Conservation (phyloP, 2,888 invertebrate genomes). For the Muschampia plurimacula region DNA sequence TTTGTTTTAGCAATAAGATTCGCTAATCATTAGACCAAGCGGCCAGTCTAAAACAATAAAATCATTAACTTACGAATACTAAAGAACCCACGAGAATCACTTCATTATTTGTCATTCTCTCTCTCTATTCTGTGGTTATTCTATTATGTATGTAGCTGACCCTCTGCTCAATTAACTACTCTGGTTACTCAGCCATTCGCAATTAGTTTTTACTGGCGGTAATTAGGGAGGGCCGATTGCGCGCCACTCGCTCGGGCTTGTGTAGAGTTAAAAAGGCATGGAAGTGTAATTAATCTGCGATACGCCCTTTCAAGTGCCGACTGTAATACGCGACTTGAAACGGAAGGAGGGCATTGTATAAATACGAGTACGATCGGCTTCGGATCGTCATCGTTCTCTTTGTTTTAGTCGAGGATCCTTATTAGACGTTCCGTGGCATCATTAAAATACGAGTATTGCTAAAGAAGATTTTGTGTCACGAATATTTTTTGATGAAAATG, state of each 20-base stretch:
- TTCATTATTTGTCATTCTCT: no score
- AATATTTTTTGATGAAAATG: background rate
- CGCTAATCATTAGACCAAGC: no score
- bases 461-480: constrained; percentile 1
- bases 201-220: constrained; percentile 80
- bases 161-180: constrained; percentile 1
- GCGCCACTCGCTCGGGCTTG: constrained; percentile 58
- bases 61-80: no score
- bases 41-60: no score
- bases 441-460: constrained; percentile 10
- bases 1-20: no score
- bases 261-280: constrained; percentile 51
- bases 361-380: constrained; percentile 22
- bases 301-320: constrained; percentile 43
- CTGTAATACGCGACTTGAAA: constrained; percentile 34
- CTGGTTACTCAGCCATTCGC: constrained; percentile 55
- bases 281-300: constrained; percentile 52
- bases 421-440: constrained; percentile 1
- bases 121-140: no score
- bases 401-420: constrained; percentile 18
- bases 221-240: constrained; percentile 78
- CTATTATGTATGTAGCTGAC: constrained; percentile 1
- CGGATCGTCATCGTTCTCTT: constrained; percentile 13
- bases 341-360: constrained; percentile 31
- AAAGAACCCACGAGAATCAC: no score